Evolutionary conservation across 2,113 vertebrate species (phyloP).

Genomic region (Paramisgurnus dabryanus): DNA sequence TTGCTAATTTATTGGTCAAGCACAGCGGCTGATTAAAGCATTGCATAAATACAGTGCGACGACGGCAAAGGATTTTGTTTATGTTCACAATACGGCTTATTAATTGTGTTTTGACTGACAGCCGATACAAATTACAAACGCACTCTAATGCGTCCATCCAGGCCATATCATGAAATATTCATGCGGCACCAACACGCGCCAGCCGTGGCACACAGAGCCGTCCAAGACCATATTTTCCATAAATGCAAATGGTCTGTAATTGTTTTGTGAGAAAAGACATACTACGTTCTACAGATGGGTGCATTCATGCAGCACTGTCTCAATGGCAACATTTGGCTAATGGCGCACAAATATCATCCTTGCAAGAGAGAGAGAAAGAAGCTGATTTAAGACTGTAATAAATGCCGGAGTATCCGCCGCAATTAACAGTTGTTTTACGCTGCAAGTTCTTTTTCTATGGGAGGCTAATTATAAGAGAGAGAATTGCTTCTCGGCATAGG

Average conservation of each 20-base stretch:
- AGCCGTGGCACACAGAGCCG: slow-evolving; percentile 35
- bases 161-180: slow-evolving; percentile 51
- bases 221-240: slow-evolving; percentile 42
- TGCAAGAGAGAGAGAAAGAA: slow-evolving; percentile 56
- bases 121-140: slow-evolving; percentile 34
- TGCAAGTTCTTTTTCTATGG: slow-evolving; percentile 49
- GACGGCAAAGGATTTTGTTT: slow-evolving; percentile 13
- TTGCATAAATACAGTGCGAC: slow-evolving; percentile 48
- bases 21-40: neutral
- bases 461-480: slow-evolving; percentile 57
- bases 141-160: slow-evolving; percentile 12
- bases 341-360: slow-evolving; percentile 71
- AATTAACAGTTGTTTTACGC: slow-evolving; percentile 68
- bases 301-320: slow-evolving; percentile 36
- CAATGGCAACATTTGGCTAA: slow-evolving; percentile 68
- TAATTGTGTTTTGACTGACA: slow-evolving; percentile 39
- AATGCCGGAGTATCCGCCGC: slow-evolving; percentile 58
- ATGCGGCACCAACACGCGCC: slow-evolving; percentile 37
- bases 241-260: slow-evolving; percentile 49
- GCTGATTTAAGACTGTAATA: slow-evolving; percentile 64
- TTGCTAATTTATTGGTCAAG: neutral
- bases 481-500: slow-evolving; percentile 46
- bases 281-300: slow-evolving; percentile 32
- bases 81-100: slow-evolving; percentile 23
- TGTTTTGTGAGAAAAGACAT: slow-evolving; percentile 33